Percentiles rank a stretch among this genome's conserved stretches.
Evolutionary conservation across 2,113 vertebrate genomes (phyloP).

Genomic region (Etheostoma spectabile): DNA sequence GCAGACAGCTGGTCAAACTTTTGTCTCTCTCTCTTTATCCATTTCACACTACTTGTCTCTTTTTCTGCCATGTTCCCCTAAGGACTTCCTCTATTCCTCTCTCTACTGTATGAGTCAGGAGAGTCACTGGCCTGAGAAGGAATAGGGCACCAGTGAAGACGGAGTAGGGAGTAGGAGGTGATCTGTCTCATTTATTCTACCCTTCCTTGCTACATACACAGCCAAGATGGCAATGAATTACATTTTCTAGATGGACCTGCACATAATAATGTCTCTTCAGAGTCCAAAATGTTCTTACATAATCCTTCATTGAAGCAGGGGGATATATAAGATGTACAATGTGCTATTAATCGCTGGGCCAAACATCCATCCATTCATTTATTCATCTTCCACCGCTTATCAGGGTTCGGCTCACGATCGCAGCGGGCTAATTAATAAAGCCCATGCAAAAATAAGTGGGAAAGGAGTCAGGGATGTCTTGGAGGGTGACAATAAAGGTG

Average conservation of each 20-base stretch:
- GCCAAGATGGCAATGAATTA: conserved; percentile 6
- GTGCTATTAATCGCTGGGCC: neutral
- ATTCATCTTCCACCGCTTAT: neutral
- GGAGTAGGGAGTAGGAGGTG: conserved; percentile 14
- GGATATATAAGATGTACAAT: neutral
- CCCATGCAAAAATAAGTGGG: no score
- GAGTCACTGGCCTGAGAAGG: conserved; percentile 27
- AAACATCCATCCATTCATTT: conserved; percentile 1
- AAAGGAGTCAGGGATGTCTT: no score
- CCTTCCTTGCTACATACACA: neutral
- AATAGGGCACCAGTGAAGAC: conserved; percentile 4
- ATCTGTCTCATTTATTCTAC: conserved; percentile 39
- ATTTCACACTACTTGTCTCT: conserved; percentile 36
- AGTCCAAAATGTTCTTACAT: conserved; percentile 17
- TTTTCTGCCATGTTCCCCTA: conserved; percentile 21
- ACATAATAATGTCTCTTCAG: neutral
- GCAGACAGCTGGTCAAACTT: conserved; percentile 44
- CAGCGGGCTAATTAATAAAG: neutral
- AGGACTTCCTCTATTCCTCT: conserved; percentile 19
- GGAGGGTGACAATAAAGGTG: no score
- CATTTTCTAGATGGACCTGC: conserved; percentile 10
- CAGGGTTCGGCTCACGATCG: neutral
- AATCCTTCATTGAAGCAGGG: conserved; percentile 19
- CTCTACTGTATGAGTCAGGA: conserved; percentile 18
- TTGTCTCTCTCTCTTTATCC: conserved; percentile 36